Evolutionary conservation across 2,888 invertebrate genomes (phyloP).

Genomic region (Caenorhabditis sulstoni): DNA sequence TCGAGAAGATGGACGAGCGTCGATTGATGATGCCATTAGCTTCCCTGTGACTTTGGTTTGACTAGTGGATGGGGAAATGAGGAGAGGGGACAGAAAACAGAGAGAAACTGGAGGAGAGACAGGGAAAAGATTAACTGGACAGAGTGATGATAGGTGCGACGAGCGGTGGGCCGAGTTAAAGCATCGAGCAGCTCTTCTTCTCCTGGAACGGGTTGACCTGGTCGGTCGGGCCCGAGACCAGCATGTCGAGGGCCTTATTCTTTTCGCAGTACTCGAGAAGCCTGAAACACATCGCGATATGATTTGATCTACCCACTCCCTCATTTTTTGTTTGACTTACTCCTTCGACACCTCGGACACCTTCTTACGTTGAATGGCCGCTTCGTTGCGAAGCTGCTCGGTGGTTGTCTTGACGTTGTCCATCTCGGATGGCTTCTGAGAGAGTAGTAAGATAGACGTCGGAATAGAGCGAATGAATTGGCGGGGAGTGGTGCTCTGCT

Average conservation of each 20-base stretch:
- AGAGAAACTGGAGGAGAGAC: background rate
- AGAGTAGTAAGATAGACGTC: background rate
- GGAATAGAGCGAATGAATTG: background rate
- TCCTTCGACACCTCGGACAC: conserved; percentile 76
- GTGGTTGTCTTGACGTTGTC: conserved; percentile 61
- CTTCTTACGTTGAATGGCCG: conserved; percentile 69
- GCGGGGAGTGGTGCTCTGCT: too few species aligned
- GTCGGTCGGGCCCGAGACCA: conserved; percentile 73
- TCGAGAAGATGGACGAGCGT: background rate
- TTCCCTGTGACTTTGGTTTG: background rate
- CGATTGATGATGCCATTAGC: background rate
- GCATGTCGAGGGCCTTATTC: conserved; percentile 71
- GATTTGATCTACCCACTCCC: background rate
- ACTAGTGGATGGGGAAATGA: background rate
- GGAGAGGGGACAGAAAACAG: background rate
- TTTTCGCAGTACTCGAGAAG: conserved; percentile 77
- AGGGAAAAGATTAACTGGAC: background rate
- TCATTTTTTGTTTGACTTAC: conserved; percentile 61
- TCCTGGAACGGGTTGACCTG: conserved; percentile 78
- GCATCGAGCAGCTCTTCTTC: conserved; percentile 74
- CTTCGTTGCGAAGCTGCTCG: conserved; percentile 75
- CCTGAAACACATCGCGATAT: conserved; percentile 58
- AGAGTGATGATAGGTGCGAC: background rate
- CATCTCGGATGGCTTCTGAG: conserved; percentile 40
- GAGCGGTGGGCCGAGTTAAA: conserved; percentile 46